Evolutionary conservation across 2,797 vertebrate species (phyloP).

Genomic region (Spinus olivaceus): DNA sequence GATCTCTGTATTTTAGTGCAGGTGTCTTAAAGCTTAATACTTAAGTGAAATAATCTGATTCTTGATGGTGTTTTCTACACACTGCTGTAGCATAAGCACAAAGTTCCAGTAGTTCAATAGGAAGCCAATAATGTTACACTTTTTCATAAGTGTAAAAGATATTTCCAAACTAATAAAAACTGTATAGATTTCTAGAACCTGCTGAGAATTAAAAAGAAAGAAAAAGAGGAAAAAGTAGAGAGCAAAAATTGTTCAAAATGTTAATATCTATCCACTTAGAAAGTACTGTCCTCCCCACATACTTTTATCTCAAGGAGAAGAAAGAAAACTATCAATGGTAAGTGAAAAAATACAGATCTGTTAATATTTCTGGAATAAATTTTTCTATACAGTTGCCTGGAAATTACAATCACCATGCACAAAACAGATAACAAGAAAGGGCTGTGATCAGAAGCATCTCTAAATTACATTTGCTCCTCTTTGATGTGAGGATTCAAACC

Average conservation of each 20-base stretch:
- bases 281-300: accelerated
- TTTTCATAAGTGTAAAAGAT: not conserved
- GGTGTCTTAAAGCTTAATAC: not conserved
- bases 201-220: not conserved
- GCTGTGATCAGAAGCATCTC: not conserved
- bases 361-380: not conserved
- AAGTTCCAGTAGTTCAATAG: not conserved
- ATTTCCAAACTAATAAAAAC: not conserved
- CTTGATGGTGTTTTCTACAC: not conserved
- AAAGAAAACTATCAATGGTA: not conserved
- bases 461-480: not conserved
- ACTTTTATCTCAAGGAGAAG: not conserved
- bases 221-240: not conserved
- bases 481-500: not conserved
- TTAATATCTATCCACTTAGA: not conserved
- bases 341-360: not conserved
- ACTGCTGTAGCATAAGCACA: not conserved
- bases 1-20: not conserved
- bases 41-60: not conserved
- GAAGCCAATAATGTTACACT: not conserved
- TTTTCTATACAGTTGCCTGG: not conserved
- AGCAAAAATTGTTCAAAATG: not conserved
- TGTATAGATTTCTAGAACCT: not conserved
- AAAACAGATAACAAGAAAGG: not conserved
- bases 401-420: not conserved